Evolutionary conservation across 92 coral and sea anemone genomes (phyloP).

Genomic region (Parazoanthus swiftii): DNA sequence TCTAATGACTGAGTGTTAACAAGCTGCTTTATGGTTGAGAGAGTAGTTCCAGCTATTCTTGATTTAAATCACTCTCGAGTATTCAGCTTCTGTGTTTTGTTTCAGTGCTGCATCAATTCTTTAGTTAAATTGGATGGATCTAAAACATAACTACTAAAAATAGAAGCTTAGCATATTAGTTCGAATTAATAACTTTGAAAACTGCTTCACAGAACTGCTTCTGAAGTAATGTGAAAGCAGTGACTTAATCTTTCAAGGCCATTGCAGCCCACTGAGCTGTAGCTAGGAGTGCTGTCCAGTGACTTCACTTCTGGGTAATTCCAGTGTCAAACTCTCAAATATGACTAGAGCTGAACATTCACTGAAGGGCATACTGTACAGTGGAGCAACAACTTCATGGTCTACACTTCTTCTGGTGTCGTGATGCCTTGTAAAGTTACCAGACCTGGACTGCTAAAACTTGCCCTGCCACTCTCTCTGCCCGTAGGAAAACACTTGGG

Average conservation of each 20-base stretch:
- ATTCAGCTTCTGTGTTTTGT: background rate
- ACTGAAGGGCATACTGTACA: background rate
- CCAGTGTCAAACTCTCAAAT: constrained; percentile 27
- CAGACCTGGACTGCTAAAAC: constrained; percentile 54
- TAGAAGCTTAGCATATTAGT: background rate
- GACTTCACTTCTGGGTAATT: constrained; percentile 42
- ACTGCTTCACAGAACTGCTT: background rate
- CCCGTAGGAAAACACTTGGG: constrained; percentile 55
- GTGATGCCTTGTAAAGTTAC: constrained; percentile 75
- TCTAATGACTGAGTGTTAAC: constrained; percentile 6
- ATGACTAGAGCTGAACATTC: constrained; percentile 1
- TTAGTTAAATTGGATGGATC: background rate
- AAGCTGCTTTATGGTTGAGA: constrained; percentile 19
- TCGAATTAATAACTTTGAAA: background rate
- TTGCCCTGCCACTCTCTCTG: constrained; percentile 43
- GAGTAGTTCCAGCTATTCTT: background rate
- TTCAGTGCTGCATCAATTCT: background rate
- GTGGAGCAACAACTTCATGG: background rate
- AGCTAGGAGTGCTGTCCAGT: background rate
- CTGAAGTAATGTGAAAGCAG: constrained; percentile 7
- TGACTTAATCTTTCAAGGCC: constrained; percentile 44
- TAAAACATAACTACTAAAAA: background rate
- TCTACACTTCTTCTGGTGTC: background rate
- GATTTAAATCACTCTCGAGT: background rate
- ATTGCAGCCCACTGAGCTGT: constrained; percentile 44